These are phyloP conservation scores for Plebejus argus DNA, from an alignment of 2,888 invertebrate genomes.

Conservation along the genomic window DNA sequence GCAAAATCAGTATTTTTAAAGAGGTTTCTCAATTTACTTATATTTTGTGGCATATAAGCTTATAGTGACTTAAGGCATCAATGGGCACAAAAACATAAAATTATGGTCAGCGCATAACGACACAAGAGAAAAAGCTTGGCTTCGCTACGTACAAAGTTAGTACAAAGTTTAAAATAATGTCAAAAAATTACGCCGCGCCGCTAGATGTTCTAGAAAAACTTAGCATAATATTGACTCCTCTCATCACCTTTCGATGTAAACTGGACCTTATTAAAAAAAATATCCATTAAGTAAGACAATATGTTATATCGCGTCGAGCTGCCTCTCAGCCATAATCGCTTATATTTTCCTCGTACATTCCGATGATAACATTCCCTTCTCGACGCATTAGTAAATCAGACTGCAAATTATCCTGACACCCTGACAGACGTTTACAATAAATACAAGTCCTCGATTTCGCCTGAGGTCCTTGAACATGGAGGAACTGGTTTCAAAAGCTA, in stretches of 20 bases:
- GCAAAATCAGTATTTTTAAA: neutral
- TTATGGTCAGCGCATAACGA: no score
- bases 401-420: slow-evolving; percentile 44
- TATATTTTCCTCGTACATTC: neutral
- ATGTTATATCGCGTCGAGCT: neutral
- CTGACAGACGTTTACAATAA: slow-evolving; percentile 45
- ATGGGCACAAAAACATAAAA: neutral
- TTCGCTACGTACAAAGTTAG: no score
- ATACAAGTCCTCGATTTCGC: slow-evolving; percentile 54
- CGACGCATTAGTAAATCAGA: slow-evolving; percentile 36
- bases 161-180: no score
- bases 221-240: no score
- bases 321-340: neutral
- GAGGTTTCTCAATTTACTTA: neutral
- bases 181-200: no score
- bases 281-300: neutral
- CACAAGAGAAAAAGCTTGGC: no score
- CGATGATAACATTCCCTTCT: neutral
- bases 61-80: neutral
- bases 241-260: neutral
- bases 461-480: slow-evolving; percentile 45
- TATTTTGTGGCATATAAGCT: neutral
- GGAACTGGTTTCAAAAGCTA: slow-evolving; percentile 50
- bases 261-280: neutral
- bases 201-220: no score